Base-by-base conservation (phyloP, 1,140 invertebrate species). In the Tetramorium alpestre region DNA sequence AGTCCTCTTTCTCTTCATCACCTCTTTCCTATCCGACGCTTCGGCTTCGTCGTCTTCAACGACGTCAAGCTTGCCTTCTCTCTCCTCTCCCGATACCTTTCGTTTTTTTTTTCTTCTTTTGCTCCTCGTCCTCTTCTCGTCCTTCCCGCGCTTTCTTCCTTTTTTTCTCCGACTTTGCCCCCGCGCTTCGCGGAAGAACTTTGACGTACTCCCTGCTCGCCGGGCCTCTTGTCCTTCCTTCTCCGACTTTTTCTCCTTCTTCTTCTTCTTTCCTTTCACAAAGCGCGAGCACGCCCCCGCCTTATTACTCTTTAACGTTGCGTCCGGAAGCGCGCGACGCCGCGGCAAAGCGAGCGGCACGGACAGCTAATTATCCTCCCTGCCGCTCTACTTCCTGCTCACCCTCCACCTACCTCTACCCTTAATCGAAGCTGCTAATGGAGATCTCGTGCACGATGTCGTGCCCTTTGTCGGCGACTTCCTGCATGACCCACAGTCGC, bases 251-350 rank as follows among this genome's bases (percentile, higher is more conserved):
- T 80, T 22, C 62, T 41, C 13, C 11, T 64, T 85, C 56, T 38
- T 49, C 22, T 70, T 81, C 54, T 49, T 84, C 54, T 60, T 82
- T 7, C 16, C n/a, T 84, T 75, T 75, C 69, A 84, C 67, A 84
- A 84, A 84, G 72, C 60, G 73, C 60, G 73, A 85, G 49, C 64
- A 75, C 82, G 47, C 82, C 58, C 62, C 47, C 82, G 47, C 60
- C 82, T 85, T 85, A 85, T 85, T 78, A 78, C 82, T 85, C 82
- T 78, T 85, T 85, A 85, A 85, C 82, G 73, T 85, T 85, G 47
- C 82, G 75, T 54, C 47, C 72, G 82, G 72, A 85, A 85, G 75
- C 82, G 70, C 70, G 69, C 82, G 82, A 76, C 82, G 82, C 82
- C 82, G 49, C 58, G 82, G 80, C 80, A 84, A 84, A 84, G 80